Evolutionary conservation across 2,797 vertebrate species (phyloP).

Genomic region (Rhinoraja longicauda): DNA sequence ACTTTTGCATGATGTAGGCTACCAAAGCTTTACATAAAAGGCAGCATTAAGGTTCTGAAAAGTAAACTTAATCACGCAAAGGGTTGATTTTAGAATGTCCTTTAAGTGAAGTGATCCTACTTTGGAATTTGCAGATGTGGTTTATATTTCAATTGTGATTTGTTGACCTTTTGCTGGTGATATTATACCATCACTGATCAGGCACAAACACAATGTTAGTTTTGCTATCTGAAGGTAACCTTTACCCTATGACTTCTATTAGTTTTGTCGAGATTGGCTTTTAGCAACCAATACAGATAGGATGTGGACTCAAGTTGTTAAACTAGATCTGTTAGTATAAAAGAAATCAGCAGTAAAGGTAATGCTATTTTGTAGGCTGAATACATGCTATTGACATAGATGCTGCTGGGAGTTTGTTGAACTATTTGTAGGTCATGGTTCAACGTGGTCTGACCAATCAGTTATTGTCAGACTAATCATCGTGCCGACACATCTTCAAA

Average conservation of each 20-base stretch:
- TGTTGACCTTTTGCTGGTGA: conserved; percentile 24
- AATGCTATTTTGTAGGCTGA: conserved; percentile 50
- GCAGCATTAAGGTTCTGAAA: conserved; percentile 1
- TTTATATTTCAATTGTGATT: conserved; percentile 29
- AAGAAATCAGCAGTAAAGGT: conserved; percentile 50
- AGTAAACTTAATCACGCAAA: not conserved
- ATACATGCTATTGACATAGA: conserved; percentile 52
- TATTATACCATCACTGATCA: conserved; percentile 12
- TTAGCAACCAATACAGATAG: conserved; percentile 49
- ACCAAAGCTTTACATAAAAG: not conserved
- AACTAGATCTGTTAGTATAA: conserved; percentile 40
- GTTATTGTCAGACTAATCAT: conserved; percentile 40
- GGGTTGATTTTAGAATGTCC: not conserved
- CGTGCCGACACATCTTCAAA: conserved; percentile 40
- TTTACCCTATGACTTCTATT: conserved; percentile 39
- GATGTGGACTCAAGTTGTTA: conserved; percentile 45
- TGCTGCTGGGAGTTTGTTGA: conserved; percentile 48
- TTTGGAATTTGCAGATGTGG: conserved; percentile 1
- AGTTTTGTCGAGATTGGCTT: conserved; percentile 48
- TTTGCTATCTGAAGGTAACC: not conserved
- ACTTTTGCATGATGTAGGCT: not conserved
- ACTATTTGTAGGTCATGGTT: conserved; percentile 49
- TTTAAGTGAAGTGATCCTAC: not conserved
- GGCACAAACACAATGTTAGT: not conserved
- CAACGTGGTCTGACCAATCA: conserved; percentile 41